phyloP scores from a whole-genome alignment of 2,888 invertebrate species.

The Nymphalis c-album region DNA sequence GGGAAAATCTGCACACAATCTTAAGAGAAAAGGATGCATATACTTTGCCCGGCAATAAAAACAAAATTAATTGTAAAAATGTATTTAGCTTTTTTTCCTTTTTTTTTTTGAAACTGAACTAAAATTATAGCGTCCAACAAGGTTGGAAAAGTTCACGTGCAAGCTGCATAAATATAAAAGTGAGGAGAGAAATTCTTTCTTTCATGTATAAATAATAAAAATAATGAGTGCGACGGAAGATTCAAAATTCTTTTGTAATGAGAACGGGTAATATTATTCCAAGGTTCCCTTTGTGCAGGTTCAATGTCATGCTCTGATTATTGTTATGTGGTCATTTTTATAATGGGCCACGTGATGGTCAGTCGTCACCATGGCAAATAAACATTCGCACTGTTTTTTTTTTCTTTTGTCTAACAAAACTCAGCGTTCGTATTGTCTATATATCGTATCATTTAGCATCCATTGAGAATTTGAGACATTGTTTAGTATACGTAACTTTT shows the following conservation, averaged over 20 bases:
- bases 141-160: background rate
- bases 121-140: background rate
- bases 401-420: too few species aligned
- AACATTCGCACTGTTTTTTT: too few species aligned
- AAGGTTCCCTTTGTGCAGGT: background rate
- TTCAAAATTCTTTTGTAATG: conserved; percentile 17
- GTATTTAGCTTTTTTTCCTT: background rate
- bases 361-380: too few species aligned
- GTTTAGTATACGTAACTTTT: too few species aligned
- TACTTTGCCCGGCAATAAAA: background rate
- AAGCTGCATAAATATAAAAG: background rate
- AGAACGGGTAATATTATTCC: conserved; percentile 12
- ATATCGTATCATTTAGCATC: too few species aligned
- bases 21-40: too few species aligned
- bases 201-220: conserved; percentile 16
- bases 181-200: background rate
- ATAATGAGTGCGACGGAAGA: conserved; percentile 19
- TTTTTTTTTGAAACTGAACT: background rate
- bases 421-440: too few species aligned
- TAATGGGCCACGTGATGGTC: too few species aligned
- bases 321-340: background rate
- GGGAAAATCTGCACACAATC: too few species aligned
- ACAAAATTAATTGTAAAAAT: background rate
- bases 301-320: background rate
- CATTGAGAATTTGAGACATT: too few species aligned